phyloP scores from a whole-genome alignment of 2,888 invertebrate genomes.

The Fragum sueziense region DNA sequence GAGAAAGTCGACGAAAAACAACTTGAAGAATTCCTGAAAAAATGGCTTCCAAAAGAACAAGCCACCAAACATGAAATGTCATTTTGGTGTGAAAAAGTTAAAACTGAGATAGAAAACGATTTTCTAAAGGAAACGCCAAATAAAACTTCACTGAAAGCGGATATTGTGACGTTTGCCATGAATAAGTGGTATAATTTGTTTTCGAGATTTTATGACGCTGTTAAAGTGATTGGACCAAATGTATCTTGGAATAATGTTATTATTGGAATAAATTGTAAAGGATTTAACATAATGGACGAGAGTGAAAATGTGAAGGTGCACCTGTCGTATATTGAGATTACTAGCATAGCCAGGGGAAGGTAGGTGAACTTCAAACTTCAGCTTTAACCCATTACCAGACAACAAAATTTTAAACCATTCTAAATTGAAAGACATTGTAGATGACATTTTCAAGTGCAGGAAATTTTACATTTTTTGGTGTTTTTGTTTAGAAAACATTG shows the following conservation, averaged over 20 bases:
- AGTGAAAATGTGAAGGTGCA: slow-evolving; percentile 69
- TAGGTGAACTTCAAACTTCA: slow-evolving; percentile 39
- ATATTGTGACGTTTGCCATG: slow-evolving; percentile 72
- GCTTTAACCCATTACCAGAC: no score
- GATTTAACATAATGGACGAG: slow-evolving; percentile 73
- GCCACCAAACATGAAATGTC: slow-evolving; percentile 48
- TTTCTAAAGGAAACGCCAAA: slow-evolving; percentile 60
- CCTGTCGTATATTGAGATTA: slow-evolving; percentile 69
- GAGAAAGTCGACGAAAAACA: slow-evolving; percentile 61
- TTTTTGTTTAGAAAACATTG: no score
- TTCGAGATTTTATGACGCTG: slow-evolving; percentile 74
- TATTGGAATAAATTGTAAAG: slow-evolving; percentile 72
- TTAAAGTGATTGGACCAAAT: slow-evolving; percentile 63
- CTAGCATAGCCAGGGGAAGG: slow-evolving; percentile 65
- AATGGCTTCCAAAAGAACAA: slow-evolving; percentile 69
- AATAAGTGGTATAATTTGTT: slow-evolving; percentile 73
- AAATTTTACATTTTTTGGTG: no score
- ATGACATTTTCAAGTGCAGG: no score
- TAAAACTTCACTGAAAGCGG: slow-evolving; percentile 63
- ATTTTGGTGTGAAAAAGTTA: slow-evolving; percentile 63
- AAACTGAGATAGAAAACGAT: slow-evolving; percentile 62
- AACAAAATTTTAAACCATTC: no score
- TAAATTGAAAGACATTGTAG: no score
- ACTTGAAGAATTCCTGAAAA: slow-evolving; percentile 66
- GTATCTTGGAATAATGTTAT: slow-evolving; percentile 64